phyloP scores from a whole-genome alignment of 2,113 vertebrate genomes.

The Rousettus leschenaultii region DNA sequence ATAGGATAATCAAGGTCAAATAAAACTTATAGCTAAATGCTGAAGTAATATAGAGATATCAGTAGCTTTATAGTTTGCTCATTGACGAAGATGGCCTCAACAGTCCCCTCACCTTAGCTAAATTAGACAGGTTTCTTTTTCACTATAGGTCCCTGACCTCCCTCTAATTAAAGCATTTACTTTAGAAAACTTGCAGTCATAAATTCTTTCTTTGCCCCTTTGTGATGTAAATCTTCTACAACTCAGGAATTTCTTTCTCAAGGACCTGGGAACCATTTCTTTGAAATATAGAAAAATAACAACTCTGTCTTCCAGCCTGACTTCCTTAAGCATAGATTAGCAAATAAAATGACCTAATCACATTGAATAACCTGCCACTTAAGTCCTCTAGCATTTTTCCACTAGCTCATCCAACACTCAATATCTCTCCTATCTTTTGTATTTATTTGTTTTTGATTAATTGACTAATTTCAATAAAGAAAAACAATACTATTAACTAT shows the following conservation, averaged over 20 bases:
- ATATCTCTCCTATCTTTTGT: background rate
- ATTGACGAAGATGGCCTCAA: background rate
- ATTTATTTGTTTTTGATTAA: background rate
- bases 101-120: background rate
- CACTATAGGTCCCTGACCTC: background rate
- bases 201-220: background rate
- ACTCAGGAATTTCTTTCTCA: background rate
- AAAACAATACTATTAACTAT: background rate
- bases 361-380: background rate
- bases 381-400: background rate
- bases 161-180: background rate
- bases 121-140: background rate
- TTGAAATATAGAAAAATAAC: background rate
- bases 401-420: background rate
- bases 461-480: background rate
- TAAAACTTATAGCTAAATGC: background rate
- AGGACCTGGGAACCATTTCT: background rate
- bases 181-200: background rate
- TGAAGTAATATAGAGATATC: background rate
- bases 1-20: slow-evolving; percentile 80
- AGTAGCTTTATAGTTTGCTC: background rate
- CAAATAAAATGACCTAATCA: background rate
- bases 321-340: background rate
- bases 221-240: background rate
- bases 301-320: background rate